Conservation (phyloP, 2,888 invertebrate genomes). For the Cryptus armator region DNA sequence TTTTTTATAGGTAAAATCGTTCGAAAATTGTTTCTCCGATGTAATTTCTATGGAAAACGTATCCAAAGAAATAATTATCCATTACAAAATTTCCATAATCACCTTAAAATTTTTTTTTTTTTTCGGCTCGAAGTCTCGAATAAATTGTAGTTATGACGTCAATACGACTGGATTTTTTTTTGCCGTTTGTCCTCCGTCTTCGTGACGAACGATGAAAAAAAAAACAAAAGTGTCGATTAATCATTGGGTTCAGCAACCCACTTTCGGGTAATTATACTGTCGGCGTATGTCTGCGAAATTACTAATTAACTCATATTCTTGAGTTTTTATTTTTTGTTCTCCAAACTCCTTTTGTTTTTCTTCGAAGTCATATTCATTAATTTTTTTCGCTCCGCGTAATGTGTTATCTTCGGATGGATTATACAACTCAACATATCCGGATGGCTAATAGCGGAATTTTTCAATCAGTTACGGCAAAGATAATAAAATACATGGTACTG, state of each 20-base stretch:
- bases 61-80: neutral
- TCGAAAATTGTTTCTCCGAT: neutral
- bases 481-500: too few species aligned
- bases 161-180: neutral
- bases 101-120: neutral
- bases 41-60: neutral
- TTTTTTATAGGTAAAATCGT: neutral
- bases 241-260: constrained; percentile 16
- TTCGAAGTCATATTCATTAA: too few species aligned
- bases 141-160: neutral
- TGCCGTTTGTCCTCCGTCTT: neutral
- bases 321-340: neutral
- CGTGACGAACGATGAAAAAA: constrained; percentile 7
- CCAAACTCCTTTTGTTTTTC: neutral
- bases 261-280: neutral
- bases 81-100: neutral
- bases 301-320: neutral
- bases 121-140: neutral
- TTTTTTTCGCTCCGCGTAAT: too few species aligned
- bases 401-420: too few species aligned
- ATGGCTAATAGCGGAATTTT: constrained; percentile 13
- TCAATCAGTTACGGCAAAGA: neutral
- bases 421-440: neutral
- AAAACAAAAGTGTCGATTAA: neutral
- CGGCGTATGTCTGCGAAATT: neutral